Conservation (phyloP, 2,113 vertebrate genomes). For the Notothenia coriiceps region DNA sequence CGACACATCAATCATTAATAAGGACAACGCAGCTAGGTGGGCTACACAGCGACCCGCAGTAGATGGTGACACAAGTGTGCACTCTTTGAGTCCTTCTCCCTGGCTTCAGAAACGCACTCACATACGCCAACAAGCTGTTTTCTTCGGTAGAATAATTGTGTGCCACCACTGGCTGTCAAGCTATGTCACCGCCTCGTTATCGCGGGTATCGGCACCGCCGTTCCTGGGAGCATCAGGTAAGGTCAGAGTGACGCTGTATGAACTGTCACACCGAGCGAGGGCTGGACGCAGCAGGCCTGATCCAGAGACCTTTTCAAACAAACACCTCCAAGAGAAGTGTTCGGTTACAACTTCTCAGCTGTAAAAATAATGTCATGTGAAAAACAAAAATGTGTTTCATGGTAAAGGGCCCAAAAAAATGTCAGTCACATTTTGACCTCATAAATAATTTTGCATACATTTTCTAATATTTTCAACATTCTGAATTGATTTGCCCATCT, state of each 20-base stretch:
- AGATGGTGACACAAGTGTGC: conserved; percentile 45
- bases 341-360: conserved; percentile 34
- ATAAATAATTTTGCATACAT: neutral
- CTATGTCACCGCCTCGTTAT: conserved; percentile 78
- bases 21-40: conserved; percentile 32
- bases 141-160: conserved; percentile 67
- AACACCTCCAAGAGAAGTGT: conserved; percentile 13
- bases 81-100: conserved; percentile 29
- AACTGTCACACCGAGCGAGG: conserved; percentile 61
- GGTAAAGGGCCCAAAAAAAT: neutral
- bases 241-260: conserved; percentile 70
- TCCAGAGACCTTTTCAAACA: conserved; percentile 3
- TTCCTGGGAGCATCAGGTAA: conserved; percentile 71
- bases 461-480: neutral
- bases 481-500: neutral
- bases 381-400: neutral
- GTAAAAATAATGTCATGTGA: neutral
- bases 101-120: conserved; percentile 30
- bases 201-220: conserved; percentile 59
- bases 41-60: conserved; percentile 29
- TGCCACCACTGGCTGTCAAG: conserved; percentile 71
- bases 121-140: conserved; percentile 40
- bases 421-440: neutral
- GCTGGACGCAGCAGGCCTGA: conserved; percentile 45
- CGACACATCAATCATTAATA: conserved; percentile 69